Percentiles rank a stretch among this genome's conserved stretches.
These are phyloP conservation scores for Rotaria magnacalcarata DNA, from an alignment of 2,888 invertebrate genomes.

Conservation along the genomic window DNA sequence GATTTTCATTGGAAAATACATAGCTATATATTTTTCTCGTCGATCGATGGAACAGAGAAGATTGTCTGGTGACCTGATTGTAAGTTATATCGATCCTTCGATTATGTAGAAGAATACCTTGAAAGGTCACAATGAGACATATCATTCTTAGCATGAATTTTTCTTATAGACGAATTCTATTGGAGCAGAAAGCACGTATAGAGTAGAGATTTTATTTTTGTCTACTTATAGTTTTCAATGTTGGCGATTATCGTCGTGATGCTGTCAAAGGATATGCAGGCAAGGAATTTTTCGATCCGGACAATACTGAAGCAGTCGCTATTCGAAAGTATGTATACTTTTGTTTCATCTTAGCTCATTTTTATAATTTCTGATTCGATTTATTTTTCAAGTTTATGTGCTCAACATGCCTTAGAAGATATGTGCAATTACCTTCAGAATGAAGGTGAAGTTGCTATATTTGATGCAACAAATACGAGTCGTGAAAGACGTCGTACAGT, in stretches of 20 bases:
- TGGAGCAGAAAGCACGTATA: not conserved
- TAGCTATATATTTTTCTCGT: too few relatives aligned
- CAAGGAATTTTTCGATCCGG: conserved; percentile 92
- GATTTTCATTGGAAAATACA: too few relatives aligned
- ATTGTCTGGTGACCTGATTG: too few relatives aligned
- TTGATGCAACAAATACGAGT: conserved; percentile 98
- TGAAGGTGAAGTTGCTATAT: conserved; percentile 64
- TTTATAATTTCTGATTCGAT: not conserved
- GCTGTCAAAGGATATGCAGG: conserved; percentile 87
- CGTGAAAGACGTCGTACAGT: conserved; percentile 79
- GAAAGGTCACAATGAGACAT: too few relatives aligned
- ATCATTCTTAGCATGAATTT: too few relatives aligned
- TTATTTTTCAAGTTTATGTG: conserved; percentile 64
- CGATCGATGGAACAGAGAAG: too few relatives aligned
- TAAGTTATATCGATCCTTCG: too few relatives aligned
- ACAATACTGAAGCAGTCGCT: conserved; percentile 90
- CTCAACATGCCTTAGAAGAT: conserved; percentile 85
- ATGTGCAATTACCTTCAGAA: conserved; percentile 76
- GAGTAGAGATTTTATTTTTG: not conserved
- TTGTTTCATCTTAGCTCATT: not conserved
- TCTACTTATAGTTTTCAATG: conserved; percentile 76
- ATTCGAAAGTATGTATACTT: conserved; percentile 68
- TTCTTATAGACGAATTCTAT: too few relatives aligned
- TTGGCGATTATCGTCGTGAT: conserved; percentile 92
- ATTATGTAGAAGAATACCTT: too few relatives aligned